phyloP scores from a whole-genome alignment of 2,888 invertebrate species.

The Cheilosia grossa region DNA sequence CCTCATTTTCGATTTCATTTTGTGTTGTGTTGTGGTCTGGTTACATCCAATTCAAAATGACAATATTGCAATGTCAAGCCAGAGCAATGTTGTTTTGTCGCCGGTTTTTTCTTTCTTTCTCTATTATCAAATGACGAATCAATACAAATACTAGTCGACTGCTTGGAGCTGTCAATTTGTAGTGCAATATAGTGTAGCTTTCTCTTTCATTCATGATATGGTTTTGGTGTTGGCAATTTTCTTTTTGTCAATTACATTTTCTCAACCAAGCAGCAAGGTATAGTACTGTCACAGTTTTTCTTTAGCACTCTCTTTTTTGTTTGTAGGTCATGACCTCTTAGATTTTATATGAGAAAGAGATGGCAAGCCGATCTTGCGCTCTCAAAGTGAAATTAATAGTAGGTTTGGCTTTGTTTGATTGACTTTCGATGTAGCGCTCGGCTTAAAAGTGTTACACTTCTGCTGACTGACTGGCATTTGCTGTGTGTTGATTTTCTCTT shows the following conservation, averaged over 20 bases:
- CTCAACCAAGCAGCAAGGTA: conserved; percentile 49
- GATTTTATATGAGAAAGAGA: conserved; percentile 50
- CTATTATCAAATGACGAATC: conserved; percentile 52
- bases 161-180: conserved; percentile 43
- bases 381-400: conserved; percentile 71
- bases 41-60: conserved; percentile 34
- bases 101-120: too few relatives aligned
- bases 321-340: conserved; percentile 83
- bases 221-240: conserved; percentile 48
- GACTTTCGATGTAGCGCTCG: conserved; percentile 63
- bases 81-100: conserved; percentile 6
- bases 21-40: conserved; percentile 49
- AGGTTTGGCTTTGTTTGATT: conserved; percentile 54
- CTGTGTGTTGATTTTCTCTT: conserved; percentile 56
- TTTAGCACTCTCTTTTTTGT: conserved; percentile 73
- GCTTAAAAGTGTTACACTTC: conserved; percentile 69
- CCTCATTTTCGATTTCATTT: conserved; percentile 73
- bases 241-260: conserved; percentile 29
- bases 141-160: conserved; percentile 17
- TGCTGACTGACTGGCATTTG: conserved; percentile 19
- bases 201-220: conserved; percentile 67
- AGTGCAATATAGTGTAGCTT: conserved; percentile 58
- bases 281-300: conserved; percentile 30
- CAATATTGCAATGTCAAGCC: not conserved
- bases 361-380: conserved; percentile 35